Percentiles rank a stretch among this genome's conserved stretches.
phyloP scores from a whole-genome alignment of 64 coral and sea anemone genomes.

The Pocillopora damicornis region DNA sequence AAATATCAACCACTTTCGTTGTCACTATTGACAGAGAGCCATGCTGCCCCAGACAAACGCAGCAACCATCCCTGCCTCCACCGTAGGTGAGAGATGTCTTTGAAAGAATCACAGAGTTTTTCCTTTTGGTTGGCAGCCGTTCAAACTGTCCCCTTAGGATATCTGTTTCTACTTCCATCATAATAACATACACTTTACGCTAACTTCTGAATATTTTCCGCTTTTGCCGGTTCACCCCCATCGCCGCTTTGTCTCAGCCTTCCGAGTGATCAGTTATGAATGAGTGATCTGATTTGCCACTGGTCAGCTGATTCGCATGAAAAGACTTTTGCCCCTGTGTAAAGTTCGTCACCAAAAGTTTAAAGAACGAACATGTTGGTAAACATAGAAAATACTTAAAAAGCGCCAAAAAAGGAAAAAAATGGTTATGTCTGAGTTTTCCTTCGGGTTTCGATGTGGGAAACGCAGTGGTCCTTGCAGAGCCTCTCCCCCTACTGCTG shows the following conservation, averaged over 20 bases:
- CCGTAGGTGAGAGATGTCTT: neutral
- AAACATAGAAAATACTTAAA: too few species aligned
- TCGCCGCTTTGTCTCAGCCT: neutral
- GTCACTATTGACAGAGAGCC: neutral
- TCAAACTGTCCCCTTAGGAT: conserved; percentile 8
- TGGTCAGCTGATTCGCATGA: neutral
- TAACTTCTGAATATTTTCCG: too few species aligned
- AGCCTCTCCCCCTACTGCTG: too few species aligned
- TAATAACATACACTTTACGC: neutral
- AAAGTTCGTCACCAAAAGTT: too few species aligned
- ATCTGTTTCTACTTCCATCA: neutral
- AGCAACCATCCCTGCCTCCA: neutral
- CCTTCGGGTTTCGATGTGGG: too few species aligned
- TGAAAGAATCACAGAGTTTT: conserved; percentile 1
- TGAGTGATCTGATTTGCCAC: neutral
- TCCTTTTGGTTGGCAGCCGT: conserved; percentile 6
- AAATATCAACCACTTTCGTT: conserved; percentile 55
- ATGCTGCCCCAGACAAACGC: neutral
- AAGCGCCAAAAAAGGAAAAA: too few species aligned
- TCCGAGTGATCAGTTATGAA: too few species aligned
- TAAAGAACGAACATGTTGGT: too few species aligned
- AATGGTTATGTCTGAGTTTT: too few species aligned
- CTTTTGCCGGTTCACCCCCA: neutral
- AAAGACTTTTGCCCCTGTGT: neutral
- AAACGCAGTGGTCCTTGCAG: too few species aligned